These are phyloP conservation scores for Coregonus clupeaformis DNA, from an alignment of 2,113 vertebrate genomes.

Conservation along the genomic window DNA sequence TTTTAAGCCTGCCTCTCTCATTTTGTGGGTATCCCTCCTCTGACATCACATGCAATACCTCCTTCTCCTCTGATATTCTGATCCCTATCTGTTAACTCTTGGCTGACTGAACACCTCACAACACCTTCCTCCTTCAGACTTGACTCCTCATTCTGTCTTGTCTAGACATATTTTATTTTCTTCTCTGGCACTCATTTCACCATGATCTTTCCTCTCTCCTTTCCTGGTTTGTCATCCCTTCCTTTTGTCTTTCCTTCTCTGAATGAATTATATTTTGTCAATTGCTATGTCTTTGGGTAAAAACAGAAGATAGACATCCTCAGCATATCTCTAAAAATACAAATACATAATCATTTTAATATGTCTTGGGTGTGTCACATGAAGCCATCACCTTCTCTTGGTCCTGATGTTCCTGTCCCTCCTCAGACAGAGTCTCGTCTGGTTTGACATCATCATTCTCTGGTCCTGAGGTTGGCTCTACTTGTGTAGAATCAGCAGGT, in stretches of 20 bases:
- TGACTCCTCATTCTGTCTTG: too few relatives aligned
- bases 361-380: too few relatives aligned
- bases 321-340: too few relatives aligned
- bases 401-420: conserved; percentile 7
- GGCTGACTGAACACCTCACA: background rate
- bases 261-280: too few relatives aligned
- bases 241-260: background rate
- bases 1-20: background rate
- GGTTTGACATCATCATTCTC: conserved; percentile 5
- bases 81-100: background rate
- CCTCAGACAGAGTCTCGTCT: conserved; percentile 1
- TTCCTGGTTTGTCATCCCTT: background rate
- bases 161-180: background rate
- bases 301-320: too few relatives aligned
- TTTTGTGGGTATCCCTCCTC: background rate
- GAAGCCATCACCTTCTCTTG: conserved; percentile 34
- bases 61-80: background rate
- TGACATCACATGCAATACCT: background rate
- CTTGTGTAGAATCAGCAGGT: conserved; percentile 11
- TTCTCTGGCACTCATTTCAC: background rate
- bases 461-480: conserved; percentile 6
- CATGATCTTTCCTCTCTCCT: background rate
- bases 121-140: background rate
- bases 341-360: background rate
- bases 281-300: too few relatives aligned